Evolutionary conservation across 2,797 vertebrate species (phyloP).

Genomic region (Sarcoramphus papa): DNA sequence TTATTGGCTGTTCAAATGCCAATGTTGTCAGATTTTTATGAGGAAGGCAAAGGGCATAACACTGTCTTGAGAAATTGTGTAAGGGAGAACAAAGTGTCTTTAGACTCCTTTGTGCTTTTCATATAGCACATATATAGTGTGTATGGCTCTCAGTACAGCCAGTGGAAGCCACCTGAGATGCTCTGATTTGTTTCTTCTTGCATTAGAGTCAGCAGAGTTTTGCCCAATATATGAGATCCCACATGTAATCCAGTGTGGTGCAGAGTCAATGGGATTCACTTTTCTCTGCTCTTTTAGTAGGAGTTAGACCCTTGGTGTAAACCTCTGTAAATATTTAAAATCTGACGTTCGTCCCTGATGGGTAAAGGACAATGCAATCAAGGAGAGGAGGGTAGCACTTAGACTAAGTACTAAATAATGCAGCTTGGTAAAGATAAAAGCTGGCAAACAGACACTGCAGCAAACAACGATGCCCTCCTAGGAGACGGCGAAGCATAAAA

Average conservation of each 20-base stretch:
- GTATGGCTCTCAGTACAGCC: not conserved
- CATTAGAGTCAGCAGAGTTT: not conserved
- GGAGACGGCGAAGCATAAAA: not conserved
- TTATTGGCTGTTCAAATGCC: not conserved
- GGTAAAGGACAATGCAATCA: not conserved
- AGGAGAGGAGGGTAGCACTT: not conserved
- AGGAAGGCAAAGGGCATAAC: not conserved
- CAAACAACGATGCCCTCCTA: not conserved
- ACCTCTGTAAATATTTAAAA: conserved; percentile 11
- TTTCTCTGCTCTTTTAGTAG: not conserved
- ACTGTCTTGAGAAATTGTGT: not conserved
- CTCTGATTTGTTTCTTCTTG: not conserved
- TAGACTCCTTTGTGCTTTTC: not conserved
- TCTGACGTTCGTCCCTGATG: not conserved
- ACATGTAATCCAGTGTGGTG: not conserved
- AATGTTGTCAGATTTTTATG: not conserved
- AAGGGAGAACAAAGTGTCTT: not conserved
- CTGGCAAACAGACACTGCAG: not conserved
- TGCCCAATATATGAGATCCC: not conserved
- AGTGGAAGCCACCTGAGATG: not conserved
- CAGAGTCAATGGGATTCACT: not conserved
- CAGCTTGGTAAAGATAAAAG: not conserved
- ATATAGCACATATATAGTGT: too few relatives aligned
- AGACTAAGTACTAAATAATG: conserved; percentile 24
- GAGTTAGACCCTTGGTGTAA: not conserved